Conservation (phyloP, 2,797 vertebrate genomes). For the Lacerta agilis region DNA sequence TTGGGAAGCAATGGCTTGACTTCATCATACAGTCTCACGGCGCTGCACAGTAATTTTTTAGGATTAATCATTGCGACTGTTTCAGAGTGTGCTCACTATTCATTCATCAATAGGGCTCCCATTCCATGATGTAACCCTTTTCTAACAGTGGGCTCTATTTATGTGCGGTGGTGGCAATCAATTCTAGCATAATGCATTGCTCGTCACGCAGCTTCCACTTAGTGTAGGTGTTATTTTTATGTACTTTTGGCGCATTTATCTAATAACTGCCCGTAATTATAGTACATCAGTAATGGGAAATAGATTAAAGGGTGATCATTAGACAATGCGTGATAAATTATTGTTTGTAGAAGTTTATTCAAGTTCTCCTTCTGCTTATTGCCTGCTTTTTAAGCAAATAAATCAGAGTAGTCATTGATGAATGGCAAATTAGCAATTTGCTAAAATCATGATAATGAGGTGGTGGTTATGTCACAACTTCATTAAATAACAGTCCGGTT, state of each 20-base stretch:
- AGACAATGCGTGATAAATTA: constrained; percentile 55
- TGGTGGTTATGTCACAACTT: constrained; percentile 24
- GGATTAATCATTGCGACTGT: constrained; percentile 50
- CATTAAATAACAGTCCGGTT: constrained; percentile 23
- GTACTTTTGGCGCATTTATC: constrained; percentile 63
- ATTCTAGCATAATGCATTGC: constrained; percentile 60
- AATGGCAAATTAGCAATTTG: constrained; percentile 49
- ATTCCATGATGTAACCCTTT: constrained; percentile 41
- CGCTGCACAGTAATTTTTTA: background rate
- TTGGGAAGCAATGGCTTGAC: constrained; percentile 2
- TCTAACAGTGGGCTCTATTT: constrained; percentile 64
- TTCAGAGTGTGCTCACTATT: constrained; percentile 48
- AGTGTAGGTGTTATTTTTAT: constrained; percentile 63
- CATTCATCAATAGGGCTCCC: constrained; percentile 60
- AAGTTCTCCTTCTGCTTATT: constrained; percentile 48
- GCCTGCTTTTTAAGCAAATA: constrained; percentile 44
- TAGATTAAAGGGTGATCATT: constrained; percentile 62
- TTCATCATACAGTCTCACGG: constrained; percentile 3
- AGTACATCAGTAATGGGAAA: constrained; percentile 59
- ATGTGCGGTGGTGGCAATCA: constrained; percentile 56
- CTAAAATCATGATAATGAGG: constrained; percentile 32
- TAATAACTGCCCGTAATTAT: constrained; percentile 69
- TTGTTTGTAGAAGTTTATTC: constrained; percentile 53
- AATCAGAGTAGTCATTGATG: constrained; percentile 46
- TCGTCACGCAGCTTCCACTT: constrained; percentile 62